Evolutionary conservation across 2,113 vertebrate species (phyloP), one percentile per base, ranked within the genome.

Genomic region (Poeciliopsis prolifica): DNA sequence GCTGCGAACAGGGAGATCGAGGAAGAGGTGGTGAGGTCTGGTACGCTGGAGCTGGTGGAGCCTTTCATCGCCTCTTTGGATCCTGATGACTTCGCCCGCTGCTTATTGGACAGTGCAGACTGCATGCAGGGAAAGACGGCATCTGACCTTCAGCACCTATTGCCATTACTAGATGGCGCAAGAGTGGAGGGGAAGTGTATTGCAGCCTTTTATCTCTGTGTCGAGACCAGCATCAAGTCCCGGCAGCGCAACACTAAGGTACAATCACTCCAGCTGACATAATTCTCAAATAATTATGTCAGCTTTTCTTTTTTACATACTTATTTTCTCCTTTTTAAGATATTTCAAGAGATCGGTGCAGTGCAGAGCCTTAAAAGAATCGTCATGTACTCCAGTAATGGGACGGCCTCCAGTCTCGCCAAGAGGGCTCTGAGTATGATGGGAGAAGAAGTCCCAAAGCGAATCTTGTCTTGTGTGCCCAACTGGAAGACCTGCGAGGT

Each of bases 241-340:
- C 93, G 95, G 62, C 97, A 99, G 87, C 96, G 94, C 82, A 97
- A 98, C 88, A 98, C 96, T n/a, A 95, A 97, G 97, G 98, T 99
- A 92, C 44, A 13, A 22, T 22, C 28, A 22, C 33, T 64, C 61
- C 26, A n/a, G 10, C 6, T 64, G 10, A 0, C 5, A 14, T 11
- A 33, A 1, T 28, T 24, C 30, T 19, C 28, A 60, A 65, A 19
- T 42, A 17, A 30, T 24, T 28, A 28, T 28, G 28, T 28, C 28
- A 28, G n/a, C 65, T 77, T 33, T 69, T 31, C 64, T 60, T 30
- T 15, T 61, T 26, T 35, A 10, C 40, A 3, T 42, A 11, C 58
- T 19, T 67, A 1, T 71, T 29, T 69, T 9, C n/a, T 54, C 17
- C 2, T n/a, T 14, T n/a, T 74, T 0, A 78, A 99, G 98, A 95